phyloP scores from a whole-genome alignment of 2,797 vertebrate genomes.

The Ceryle rudis region DNA sequence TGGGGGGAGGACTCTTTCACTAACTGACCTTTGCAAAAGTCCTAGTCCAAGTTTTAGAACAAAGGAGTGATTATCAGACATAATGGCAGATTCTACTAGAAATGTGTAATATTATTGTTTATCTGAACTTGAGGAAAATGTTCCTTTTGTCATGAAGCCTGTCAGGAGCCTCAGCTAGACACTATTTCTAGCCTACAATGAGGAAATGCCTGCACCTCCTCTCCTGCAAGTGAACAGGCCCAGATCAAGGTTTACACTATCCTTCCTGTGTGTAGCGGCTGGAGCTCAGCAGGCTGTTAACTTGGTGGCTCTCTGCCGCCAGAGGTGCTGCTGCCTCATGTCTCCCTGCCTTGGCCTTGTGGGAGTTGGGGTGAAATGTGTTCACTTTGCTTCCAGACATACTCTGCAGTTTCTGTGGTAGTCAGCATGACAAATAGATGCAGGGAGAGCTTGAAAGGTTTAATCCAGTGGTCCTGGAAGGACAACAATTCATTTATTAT shows the following conservation, averaged over 20 bases:
- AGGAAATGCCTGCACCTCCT: background rate
- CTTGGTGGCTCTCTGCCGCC: background rate
- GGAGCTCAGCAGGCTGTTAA: background rate
- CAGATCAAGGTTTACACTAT: background rate
- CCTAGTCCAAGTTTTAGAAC: background rate
- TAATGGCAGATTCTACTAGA: background rate
- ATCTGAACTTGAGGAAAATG: background rate
- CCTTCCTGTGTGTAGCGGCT: background rate
- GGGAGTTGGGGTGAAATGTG: background rate
- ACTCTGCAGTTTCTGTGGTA: conserved; percentile 84
- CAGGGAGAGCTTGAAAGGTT: conserved; percentile 83
- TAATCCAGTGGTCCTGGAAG: conserved; percentile 63
- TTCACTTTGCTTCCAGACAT: conserved; percentile 84
- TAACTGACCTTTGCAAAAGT: background rate
- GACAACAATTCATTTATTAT: conserved; percentile 8
- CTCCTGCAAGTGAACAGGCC: background rate
- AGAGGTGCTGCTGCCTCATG: background rate
- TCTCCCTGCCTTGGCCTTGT: background rate
- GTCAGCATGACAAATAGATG: conserved; percentile 89
- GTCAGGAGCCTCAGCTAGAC: background rate
- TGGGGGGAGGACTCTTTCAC: background rate
- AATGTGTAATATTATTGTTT: background rate
- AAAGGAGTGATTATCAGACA: background rate
- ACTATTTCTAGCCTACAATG: background rate
- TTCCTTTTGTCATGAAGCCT: background rate